phyloP scores from a whole-genome alignment of 2,113 vertebrate species.

The Phalacrocorax pelagicus region DNA sequence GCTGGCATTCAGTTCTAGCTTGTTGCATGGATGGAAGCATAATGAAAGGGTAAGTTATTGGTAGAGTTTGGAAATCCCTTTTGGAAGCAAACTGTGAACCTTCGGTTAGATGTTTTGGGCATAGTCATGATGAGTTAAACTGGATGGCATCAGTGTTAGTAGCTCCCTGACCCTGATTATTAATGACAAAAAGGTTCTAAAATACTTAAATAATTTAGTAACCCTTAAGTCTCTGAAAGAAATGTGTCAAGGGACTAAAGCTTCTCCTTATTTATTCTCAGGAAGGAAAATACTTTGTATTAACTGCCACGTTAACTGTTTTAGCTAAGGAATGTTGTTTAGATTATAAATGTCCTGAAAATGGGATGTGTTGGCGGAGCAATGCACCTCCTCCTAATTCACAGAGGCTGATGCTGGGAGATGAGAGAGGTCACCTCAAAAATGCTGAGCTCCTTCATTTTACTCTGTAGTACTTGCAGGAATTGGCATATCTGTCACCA shows the following conservation, averaged over 20 bases:
- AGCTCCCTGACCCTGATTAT: neutral
- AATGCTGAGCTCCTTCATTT: neutral
- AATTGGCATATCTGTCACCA: neutral
- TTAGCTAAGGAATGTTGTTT: neutral
- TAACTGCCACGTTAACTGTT: neutral
- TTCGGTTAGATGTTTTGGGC: neutral
- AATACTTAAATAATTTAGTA: neutral
- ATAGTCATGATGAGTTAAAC: neutral
- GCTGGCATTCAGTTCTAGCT: conserved; percentile 23
- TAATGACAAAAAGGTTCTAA: neutral
- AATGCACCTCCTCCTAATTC: neutral
- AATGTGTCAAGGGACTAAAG: neutral
- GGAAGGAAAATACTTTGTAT: neutral
- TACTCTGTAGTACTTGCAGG: neutral
- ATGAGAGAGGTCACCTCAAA: neutral
- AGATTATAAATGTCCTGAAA: neutral
- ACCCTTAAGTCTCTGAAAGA: neutral
- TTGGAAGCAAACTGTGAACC: neutral
- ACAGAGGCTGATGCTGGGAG: neutral
- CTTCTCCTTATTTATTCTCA: neutral
- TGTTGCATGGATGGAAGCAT: conserved; percentile 53
- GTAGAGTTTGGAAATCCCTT: neutral
- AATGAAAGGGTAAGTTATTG: conserved; percentile 63
- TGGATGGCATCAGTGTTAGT: neutral
- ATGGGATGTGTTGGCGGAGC: neutral